Conservation (phyloP, 2,113 vertebrate species). For the Corythornis madagascariensis region DNA sequence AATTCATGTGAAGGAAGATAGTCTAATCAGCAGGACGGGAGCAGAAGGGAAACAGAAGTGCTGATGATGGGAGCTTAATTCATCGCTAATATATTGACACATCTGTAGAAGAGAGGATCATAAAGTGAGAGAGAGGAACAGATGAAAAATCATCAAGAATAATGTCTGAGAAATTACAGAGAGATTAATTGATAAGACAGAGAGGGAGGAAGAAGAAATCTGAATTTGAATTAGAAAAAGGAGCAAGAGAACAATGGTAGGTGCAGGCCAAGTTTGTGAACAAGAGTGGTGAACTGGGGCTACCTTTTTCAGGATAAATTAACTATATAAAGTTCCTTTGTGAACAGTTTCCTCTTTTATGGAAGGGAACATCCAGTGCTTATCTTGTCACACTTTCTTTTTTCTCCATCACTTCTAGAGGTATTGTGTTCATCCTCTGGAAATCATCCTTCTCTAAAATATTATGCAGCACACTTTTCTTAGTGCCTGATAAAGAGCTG, state of each 20-base stretch:
- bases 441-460: slow-evolving; percentile 1
- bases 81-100: background rate
- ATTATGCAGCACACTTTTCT: background rate
- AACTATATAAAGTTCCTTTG: background rate
- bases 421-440: slow-evolving; percentile 27
- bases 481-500: slow-evolving; percentile 26
- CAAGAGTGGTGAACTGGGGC: background rate
- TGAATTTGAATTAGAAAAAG: background rate
- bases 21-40: background rate
- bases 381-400: background rate
- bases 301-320: background rate
- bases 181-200: background rate
- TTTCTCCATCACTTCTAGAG: background rate
- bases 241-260: background rate
- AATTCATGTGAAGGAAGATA: background rate
- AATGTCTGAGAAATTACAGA: background rate
- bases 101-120: background rate
- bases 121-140: background rate
- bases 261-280: background rate
- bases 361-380: slow-evolving; percentile 14
- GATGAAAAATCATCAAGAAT: background rate
- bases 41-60: background rate
- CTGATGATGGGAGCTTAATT: background rate
- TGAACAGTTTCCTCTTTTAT: background rate
- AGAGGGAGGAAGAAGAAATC: background rate